These are phyloP conservation scores for Ptychodera flava DNA, from an alignment of 35 echinoderm and acorn worm genomes.

Conservation along the genomic window DNA sequence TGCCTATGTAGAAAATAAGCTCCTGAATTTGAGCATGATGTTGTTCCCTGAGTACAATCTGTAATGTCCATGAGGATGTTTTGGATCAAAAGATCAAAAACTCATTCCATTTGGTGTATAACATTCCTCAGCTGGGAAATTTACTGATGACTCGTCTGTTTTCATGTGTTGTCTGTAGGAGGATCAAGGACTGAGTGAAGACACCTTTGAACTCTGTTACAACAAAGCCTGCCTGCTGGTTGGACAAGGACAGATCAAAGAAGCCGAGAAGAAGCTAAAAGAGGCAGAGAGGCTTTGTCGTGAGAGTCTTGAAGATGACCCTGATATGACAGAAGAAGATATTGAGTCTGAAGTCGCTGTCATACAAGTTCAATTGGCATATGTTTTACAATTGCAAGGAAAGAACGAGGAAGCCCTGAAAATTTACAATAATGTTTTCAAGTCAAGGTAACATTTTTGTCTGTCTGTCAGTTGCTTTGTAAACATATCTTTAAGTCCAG, in stretches of 20 bases:
- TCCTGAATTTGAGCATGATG: too few species aligned
- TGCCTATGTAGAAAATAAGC: too few species aligned
- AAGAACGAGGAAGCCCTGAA: conserved; percentile 82
- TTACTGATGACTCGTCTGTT: too few species aligned
- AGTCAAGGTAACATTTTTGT: conserved; percentile 56
- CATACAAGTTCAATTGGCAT: conserved; percentile 72
- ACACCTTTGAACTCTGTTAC: conserved; percentile 85
- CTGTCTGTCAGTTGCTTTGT: neutral
- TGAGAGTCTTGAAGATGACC: conserved; percentile 63
- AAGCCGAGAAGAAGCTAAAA: conserved; percentile 45
- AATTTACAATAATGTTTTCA: conserved; percentile 93
- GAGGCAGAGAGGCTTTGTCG: conserved; percentile 68
- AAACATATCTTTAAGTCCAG: too few species aligned
- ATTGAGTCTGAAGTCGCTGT: conserved; percentile 75
- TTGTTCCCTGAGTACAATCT: too few species aligned
- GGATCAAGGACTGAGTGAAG: conserved; percentile 70
- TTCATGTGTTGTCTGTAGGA: too few species aligned
- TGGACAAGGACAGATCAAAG: conserved; percentile 49
- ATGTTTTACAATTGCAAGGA: conserved; percentile 75
- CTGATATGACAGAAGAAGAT: conserved; percentile 54
- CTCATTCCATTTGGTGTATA: too few species aligned
- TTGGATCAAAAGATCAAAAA: too few species aligned
- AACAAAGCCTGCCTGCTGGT: conserved; percentile 86
- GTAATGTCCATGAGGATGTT: too few species aligned
- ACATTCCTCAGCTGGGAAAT: too few species aligned